Evolutionary conservation across 1,140 invertebrate genomes (phyloP).

Genomic region (Brachionus plicatilis): DNA sequence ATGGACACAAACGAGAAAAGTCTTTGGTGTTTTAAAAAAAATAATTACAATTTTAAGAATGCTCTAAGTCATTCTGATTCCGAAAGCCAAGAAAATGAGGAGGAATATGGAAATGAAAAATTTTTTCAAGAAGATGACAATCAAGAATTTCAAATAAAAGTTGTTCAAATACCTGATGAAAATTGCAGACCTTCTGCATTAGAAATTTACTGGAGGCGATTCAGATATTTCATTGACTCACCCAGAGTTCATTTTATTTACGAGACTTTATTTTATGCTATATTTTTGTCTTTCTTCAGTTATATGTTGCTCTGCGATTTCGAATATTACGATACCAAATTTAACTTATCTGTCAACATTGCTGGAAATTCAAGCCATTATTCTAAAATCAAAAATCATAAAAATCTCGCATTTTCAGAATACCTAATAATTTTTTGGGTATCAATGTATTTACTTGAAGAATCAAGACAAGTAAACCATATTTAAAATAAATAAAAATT

Average conservation of each 20-base stretch:
- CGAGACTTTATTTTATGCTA: slow-evolving; percentile 9
- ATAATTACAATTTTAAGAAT: not conserved
- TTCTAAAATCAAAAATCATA: not conserved
- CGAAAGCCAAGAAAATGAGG: not conserved
- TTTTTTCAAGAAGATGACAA: not conserved
- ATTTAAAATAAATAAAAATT: not conserved
- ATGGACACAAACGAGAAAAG: not conserved
- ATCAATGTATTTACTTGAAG: not conserved
- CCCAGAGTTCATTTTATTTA: slow-evolving; percentile 35
- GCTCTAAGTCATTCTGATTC: not conserved
- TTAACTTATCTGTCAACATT: not conserved
- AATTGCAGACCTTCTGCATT: not conserved
- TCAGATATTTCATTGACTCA: slow-evolving; percentile 12
- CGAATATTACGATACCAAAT: not conserved
- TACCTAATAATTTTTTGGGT: not conserved
- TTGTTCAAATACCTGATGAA: not conserved
- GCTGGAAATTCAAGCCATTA: not conserved
- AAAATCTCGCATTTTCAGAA: not conserved
- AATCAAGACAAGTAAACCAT: slow-evolving; percentile 11
- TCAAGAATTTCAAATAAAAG: not conserved
- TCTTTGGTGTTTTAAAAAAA: not conserved
- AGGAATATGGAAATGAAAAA: not conserved
- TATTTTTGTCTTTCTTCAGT: slow-evolving; percentile 32
- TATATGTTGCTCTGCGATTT: slow-evolving; percentile 28
- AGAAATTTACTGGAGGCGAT: not conserved